Percentiles rank a stretch among this genome's conserved stretches.
phyloP scores from a whole-genome alignment of 2,113 vertebrate genomes.

The Leptobrachium ailaonicum region DNA sequence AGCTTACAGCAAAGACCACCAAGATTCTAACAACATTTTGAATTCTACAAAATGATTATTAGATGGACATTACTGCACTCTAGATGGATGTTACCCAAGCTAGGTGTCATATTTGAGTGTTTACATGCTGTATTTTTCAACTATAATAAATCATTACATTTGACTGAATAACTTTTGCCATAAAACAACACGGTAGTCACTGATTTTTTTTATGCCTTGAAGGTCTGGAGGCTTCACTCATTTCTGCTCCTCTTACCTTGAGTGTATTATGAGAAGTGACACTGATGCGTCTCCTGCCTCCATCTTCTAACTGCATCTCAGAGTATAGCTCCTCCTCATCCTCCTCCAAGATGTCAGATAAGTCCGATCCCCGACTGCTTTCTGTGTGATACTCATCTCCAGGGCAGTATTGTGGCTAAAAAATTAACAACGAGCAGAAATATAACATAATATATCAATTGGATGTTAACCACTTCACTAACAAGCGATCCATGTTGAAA shows the following conservation, averaged over 20 bases:
- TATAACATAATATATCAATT: neutral
- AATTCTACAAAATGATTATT: too few relatives aligned
- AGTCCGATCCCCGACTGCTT: conserved; percentile 93
- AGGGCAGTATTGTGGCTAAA: conserved; percentile 84
- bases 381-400: conserved; percentile 93
- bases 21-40: too few relatives aligned
- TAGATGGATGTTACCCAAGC: too few relatives aligned
- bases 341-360: conserved; percentile 97
- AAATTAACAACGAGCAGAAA: neutral
- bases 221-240: neutral
- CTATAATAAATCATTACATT: too few relatives aligned
- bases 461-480: too few relatives aligned
- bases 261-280: conserved; percentile 86
- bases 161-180: too few relatives aligned
- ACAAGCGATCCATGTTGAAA: too few relatives aligned
- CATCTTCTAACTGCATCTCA: conserved; percentile 93
- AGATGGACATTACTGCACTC: too few relatives aligned
- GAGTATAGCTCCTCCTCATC: conserved; percentile 96
- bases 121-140: too few relatives aligned
- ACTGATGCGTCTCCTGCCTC: conserved; percentile 80
- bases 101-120: too few relatives aligned
- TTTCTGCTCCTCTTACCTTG: conserved; percentile 76
- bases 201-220: neutral
- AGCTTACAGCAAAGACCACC: too few relatives aligned
- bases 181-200: neutral